phyloP scores from a whole-genome alignment of 1,140 invertebrate species.

The Ceratosolen solmsi region DNA sequence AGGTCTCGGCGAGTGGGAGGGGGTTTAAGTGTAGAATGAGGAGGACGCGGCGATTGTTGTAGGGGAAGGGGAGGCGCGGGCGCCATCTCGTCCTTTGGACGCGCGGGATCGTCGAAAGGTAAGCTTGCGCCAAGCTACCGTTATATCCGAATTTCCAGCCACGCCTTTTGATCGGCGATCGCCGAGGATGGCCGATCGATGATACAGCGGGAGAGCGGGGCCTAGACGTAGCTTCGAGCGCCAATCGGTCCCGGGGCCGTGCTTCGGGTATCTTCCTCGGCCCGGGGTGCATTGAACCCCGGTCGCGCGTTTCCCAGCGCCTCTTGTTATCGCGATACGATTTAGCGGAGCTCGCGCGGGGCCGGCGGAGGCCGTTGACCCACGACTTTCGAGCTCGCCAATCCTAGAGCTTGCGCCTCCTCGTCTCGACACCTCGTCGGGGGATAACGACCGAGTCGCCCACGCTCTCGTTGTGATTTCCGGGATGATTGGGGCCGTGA shows the following conservation, averaged over 20 bases:
- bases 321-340: not conserved
- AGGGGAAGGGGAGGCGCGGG: too few relatives aligned
- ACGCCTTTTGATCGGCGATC: too few relatives aligned
- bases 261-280: not conserved
- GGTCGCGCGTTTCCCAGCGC: not conserved
- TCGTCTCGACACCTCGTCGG: not conserved
- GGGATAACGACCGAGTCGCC: not conserved
- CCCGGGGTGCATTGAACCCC: constrained; percentile 17
- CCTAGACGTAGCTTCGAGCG: not conserved
- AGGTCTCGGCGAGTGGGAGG: too few relatives aligned
- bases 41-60: not conserved
- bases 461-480: not conserved
- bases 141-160: not conserved
- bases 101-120: not conserved
- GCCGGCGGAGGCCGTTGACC: not conserved
- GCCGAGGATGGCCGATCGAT: not conserved
- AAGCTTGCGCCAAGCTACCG: not conserved
- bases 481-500: not conserved
- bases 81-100: not conserved
- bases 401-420: not conserved
- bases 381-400: not conserved
- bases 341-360: not conserved
- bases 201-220: not conserved
- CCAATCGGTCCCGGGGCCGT: not conserved
- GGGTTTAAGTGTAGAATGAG: too few relatives aligned